These are phyloP conservation scores for Pygoscelis antarcticus DNA, from an alignment of 2,113 vertebrate species.

Conservation along the genomic window DNA sequence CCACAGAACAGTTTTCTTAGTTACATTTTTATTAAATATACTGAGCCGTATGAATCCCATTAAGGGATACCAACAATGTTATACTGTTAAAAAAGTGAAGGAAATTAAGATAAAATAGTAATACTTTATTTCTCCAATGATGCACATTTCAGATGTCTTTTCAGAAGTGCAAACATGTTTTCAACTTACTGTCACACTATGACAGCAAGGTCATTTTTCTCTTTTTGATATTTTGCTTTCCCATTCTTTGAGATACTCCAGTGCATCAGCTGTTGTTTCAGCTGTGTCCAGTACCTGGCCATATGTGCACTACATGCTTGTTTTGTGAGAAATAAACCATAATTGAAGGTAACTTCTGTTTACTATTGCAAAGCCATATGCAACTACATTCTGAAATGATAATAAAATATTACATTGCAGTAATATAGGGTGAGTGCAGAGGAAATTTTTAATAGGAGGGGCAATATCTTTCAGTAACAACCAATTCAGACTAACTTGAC, in stretches of 20 bases:
- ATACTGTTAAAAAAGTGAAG: neutral
- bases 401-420: neutral
- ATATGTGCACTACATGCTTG: neutral
- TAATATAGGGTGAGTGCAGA: neutral
- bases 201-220: neutral
- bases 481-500: neutral
- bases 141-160: neutral
- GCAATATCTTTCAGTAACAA: neutral
- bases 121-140: neutral
- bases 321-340: neutral
- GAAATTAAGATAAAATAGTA: neutral
- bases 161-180: neutral
- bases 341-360: neutral
- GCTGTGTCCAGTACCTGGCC: neutral
- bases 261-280: neutral
- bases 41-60: neutral
- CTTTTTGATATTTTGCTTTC: neutral
- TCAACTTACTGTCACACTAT: neutral
- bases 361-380: neutral
- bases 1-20: neutral
- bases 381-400: neutral
- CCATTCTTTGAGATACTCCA: neutral
- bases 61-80: neutral
- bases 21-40: neutral
- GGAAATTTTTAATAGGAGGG: neutral